A percentile compares a stretch with the other conserved stretches of the same genome.
These are phyloP conservation scores for Drosophila melanica DNA, from an alignment of 1,140 invertebrate species.

Conservation along the genomic window DNA sequence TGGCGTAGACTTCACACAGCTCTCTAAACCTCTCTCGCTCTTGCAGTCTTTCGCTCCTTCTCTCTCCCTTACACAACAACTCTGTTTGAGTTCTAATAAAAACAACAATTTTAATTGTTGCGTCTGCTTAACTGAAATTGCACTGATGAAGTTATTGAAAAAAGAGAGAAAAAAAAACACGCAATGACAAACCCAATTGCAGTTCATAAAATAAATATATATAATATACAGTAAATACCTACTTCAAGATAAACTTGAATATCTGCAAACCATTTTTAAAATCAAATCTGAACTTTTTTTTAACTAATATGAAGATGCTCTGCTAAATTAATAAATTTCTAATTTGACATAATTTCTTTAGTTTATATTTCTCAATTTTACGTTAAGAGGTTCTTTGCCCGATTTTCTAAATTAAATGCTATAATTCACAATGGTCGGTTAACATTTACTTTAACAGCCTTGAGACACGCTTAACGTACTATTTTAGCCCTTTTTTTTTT, in stretches of 20 bases:
- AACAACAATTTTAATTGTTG: conserved; percentile 65
- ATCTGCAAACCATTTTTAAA: no score
- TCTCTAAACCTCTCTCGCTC: conserved; percentile 6
- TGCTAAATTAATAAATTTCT: no score
- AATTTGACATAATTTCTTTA: no score
- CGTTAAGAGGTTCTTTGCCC: not conserved
- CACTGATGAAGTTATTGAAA: conserved; percentile 50
- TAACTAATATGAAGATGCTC: no score
- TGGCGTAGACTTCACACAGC: conserved; percentile 56
- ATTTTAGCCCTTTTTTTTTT: conserved; percentile 8
- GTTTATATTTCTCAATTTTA: no score
- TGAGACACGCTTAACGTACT: conserved; percentile 5
- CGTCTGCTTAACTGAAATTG: conserved; percentile 30
- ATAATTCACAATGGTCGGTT: not conserved
- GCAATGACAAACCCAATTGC: not conserved
- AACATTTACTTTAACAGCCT: conserved; percentile 6
- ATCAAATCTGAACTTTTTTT: no score
- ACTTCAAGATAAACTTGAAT: no score
- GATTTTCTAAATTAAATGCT: not conserved
- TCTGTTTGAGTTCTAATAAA: conserved; percentile 38
- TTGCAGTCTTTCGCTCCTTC: not conserved
- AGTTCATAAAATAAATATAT: conserved; percentile 3
- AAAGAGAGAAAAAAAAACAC: not conserved
- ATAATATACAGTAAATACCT: no score
- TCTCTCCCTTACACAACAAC: conserved; percentile 11